These are phyloP conservation scores for Metaphire vulgaris DNA, from an alignment of 1,140 invertebrate species.

Conservation along the genomic window DNA sequence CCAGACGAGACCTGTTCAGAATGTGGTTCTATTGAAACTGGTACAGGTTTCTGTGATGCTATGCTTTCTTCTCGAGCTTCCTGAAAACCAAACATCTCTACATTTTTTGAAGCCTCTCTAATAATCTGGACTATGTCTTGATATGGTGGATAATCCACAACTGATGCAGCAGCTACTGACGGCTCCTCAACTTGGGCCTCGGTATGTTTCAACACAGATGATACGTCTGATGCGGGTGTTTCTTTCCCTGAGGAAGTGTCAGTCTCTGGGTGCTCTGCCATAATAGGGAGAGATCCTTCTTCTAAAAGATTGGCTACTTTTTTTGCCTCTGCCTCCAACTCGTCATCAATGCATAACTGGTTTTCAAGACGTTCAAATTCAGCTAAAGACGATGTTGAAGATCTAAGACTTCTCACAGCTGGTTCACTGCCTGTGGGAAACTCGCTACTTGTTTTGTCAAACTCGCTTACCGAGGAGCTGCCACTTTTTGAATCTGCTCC, in stretches of 20 bases:
- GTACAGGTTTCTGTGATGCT: slow-evolving; percentile 58
- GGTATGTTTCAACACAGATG: not conserved
- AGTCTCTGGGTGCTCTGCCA: slow-evolving; percentile 5
- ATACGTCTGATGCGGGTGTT: not conserved
- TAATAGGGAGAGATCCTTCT: slow-evolving; percentile 60
- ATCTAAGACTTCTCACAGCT: slow-evolving; percentile 38
- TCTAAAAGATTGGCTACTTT: slow-evolving; percentile 67
- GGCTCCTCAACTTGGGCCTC: not conserved
- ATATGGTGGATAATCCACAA: slow-evolving; percentile 17
- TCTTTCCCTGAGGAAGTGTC: slow-evolving; percentile 9
- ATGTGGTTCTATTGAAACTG: no score
- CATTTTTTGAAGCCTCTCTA: slow-evolving; percentile 57
- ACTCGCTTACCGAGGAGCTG: slow-evolving; percentile 5
- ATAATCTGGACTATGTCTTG: slow-evolving; percentile 31
- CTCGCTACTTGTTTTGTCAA: slow-evolving; percentile 4
- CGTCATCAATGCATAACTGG: slow-evolving; percentile 40
- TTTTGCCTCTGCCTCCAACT: slow-evolving; percentile 47
- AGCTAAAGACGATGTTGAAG: slow-evolving; percentile 44
- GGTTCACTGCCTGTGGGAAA: not conserved
- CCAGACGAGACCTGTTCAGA: no score
- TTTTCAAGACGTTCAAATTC: slow-evolving; percentile 49
- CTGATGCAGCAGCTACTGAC: not conserved
- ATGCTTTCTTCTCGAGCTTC: slow-evolving; percentile 62
- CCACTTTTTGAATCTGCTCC: slow-evolving; percentile 18
- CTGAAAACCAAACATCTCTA: slow-evolving; percentile 61